Conservation (phyloP, 2,113 vertebrate genomes). For the Ploceus nigricollis region DNA sequence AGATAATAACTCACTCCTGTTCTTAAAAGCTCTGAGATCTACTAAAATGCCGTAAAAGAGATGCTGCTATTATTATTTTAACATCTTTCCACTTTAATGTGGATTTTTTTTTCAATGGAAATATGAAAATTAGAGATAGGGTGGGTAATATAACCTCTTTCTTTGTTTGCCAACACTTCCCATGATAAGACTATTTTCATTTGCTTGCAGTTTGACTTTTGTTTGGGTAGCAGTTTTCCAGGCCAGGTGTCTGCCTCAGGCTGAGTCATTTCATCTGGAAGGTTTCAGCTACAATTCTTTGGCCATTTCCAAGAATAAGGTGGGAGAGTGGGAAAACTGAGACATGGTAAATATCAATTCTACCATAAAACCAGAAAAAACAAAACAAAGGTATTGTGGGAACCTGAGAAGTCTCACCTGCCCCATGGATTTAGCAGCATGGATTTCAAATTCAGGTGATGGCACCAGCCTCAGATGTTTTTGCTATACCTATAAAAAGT, state of each 20-base stretch:
- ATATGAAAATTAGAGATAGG: neutral
- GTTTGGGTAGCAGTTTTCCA: neutral
- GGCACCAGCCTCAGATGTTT: neutral
- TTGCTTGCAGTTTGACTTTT: neutral
- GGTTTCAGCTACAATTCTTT: neutral
- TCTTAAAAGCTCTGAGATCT: constrained; percentile 19
- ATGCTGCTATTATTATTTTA: neutral
- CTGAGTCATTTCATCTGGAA: neutral
- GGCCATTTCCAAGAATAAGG: neutral
- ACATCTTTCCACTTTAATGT: neutral
- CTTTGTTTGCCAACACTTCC: neutral
- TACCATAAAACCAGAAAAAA: neutral
- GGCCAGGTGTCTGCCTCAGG: neutral
- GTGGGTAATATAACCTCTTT: neutral
- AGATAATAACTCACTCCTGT: neutral
- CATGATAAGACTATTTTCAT: neutral
- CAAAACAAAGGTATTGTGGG: neutral
- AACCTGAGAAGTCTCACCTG: neutral
- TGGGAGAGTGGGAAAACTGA: neutral
- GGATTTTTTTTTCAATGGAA: neutral
- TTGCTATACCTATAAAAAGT: neutral
- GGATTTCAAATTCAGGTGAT: neutral
- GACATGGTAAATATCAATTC: neutral
- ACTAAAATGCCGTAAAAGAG: neutral
- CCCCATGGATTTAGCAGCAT: neutral